Conservation (phyloP, 1,140 invertebrate genomes). For the Muscidifurax raptorellus region DNA sequence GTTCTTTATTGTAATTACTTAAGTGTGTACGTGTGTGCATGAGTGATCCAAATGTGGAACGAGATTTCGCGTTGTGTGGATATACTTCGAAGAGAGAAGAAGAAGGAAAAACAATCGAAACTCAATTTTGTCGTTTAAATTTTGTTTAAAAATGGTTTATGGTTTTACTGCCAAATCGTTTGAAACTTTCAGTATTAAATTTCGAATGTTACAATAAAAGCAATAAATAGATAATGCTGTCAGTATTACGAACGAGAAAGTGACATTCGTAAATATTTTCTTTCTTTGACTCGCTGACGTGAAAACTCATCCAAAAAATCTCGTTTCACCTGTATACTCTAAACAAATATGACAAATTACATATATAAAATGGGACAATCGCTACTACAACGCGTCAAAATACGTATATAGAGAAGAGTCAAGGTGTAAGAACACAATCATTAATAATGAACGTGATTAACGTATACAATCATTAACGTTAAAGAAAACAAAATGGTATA, state of each 20-base stretch:
- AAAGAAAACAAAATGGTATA: slow-evolving; percentile 18
- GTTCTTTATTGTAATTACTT: background rate
- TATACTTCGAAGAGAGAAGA: background rate
- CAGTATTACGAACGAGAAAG: slow-evolving; percentile 26
- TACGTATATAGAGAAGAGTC: slow-evolving; percentile 28
- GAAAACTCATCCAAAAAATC: background rate
- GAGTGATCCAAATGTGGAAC: background rate
- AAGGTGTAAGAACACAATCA: slow-evolving; percentile 42
- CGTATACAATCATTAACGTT: slow-evolving; percentile 57
- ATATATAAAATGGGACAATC: slow-evolving; percentile 30
- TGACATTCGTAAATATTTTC: background rate
- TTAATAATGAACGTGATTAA: slow-evolving; percentile 59
- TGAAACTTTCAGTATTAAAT: slow-evolving; percentile 27
- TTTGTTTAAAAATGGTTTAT: background rate
- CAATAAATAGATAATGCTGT: slow-evolving; percentile 32
- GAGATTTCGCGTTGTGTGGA: background rate
- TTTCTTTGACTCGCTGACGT: background rate
- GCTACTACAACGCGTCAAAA: background rate
- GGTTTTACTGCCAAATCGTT: too few relatives aligned
- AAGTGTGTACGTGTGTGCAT: background rate
- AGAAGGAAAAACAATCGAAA: background rate
- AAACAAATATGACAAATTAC: background rate
- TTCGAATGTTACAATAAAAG: background rate
- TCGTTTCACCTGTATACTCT: slow-evolving; percentile 10
- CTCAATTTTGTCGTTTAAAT: background rate